Base-by-base conservation (phyloP, 2,888 invertebrate genomes). In the Caenorhabditis sp. region DNA sequence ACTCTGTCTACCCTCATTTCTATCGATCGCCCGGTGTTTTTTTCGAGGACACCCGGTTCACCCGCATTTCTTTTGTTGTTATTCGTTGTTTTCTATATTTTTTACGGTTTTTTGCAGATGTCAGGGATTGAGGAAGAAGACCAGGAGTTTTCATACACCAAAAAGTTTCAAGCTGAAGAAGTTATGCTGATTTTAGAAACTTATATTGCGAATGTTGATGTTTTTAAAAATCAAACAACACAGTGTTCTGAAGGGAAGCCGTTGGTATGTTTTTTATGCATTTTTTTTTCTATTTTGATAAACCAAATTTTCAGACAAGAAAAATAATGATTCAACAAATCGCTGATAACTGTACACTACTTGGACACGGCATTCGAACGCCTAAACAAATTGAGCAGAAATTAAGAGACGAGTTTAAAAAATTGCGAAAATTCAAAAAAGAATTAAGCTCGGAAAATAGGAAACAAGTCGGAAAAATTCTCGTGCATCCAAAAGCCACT, bases 371-470 rank as follows among this genome's bases (percentile, higher is more conserved):
- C 4, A 26, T 14, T 14, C 4, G 55, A 26, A 55, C 55, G 4
- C 26, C 21, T 4, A 55, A 55, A 14, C 55, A 55, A 26, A 26
- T 55, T 55, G 55, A 26, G 12, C 55, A 55, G 23, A 55, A 55
- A 55, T 55, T 55, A 17, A 24, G 55, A 26, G 55, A 55, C 23
- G 55, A 55, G 23, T 23, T 55, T 5, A 55, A 55, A 55, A 55
- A 55, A 14, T 55, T 55, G 26, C 4, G 55, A 17, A 55, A 17
- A 26, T 55, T 55, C 23, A 24, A 26, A 26, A 55, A 26, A 12
- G 55, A 55, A 12, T 23, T 55, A n/a, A n/a, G n/a, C n/a, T n/a
- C n/a, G n/a, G 55, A 26, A 26, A 4, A 24, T 26, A 4, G 27
- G 26, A 55, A 55, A 55, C 19, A 21, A 14, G 23, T 55, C 10